Base-by-base conservation (phyloP, 1,140 invertebrate species). In the Euura saliciscinereae region DNA sequence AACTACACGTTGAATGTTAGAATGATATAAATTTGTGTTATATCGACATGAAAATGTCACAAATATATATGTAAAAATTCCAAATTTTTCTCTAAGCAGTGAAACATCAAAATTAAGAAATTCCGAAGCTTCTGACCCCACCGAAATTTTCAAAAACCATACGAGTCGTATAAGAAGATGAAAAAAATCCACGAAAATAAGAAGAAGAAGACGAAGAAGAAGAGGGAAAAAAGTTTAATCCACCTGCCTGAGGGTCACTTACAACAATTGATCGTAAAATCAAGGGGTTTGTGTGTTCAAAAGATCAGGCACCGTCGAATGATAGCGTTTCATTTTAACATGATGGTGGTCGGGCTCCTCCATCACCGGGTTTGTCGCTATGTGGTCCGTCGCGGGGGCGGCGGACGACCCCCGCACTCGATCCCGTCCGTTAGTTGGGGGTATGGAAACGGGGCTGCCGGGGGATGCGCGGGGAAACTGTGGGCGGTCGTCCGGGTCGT, bases 281-380 rank as follows among this genome's bases (percentile, higher is more conserved):
- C 71, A 75, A 69, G 72, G 71, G 69, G 28, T 28, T 71, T 64
- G 66, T 69, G 69, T n/a, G 72, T 46, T 69, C 68, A 28, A 67
- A 71, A 73, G 71, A 74, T 77, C 65, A 69, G 73, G 75, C 78
- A 78, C 79, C 79, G 80, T 81, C 79, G 79, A 78, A 80, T 78
- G 79, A 77, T 76, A 77, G 74, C 13, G 13, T 74, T 73, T 80
- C 74, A 78, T 79, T 80, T 77, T 75, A 45, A 45, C 77, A 71
- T 72, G 74, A 73, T 79, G 71, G 72, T 59, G 51, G 51, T 59
- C 51, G 51, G 8, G 51, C 51, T 59, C 51, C 51, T 59, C 51
- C 51, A 59, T 59, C 51, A 59, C 51, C 13, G 8, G 8, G 51
- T 59, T 59, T 59, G 51, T 59, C 51, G 51, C 51, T 59, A 59